Base-by-base conservation (phyloP, 2,888 invertebrate species). In the Blera fallax region DNA sequence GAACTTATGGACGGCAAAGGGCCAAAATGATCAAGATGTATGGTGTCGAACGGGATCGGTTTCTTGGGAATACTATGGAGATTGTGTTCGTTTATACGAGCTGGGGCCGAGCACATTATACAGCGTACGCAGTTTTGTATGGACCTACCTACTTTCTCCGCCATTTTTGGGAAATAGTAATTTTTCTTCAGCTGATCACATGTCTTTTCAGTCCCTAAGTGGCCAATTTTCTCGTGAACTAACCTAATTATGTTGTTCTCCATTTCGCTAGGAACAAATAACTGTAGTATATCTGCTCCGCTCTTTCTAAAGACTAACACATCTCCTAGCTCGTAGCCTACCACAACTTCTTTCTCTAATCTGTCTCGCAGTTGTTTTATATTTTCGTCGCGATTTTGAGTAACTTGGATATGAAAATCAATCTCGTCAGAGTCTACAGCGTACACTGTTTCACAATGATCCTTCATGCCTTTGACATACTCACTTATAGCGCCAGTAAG, bases 101-200 rank as follows among this genome's bases (percentile, higher is more conserved):
- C 16, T 6, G 58, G 21, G 1, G 24, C 24, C 24, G 24, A 24
- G 24, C 24, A 24, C 24, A 60, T 72, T 37, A 60, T 72, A 10
- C 72, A 72, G n/a, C 60, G 72, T 3, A 72, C 34, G 29, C 72
- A 72, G 29, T 60, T 72, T 27, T 24, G 32, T 72, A 72, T 60
- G 29, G 14, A 60, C n/a, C 10, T 58, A 3, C 37, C 16, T 18
- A 73, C 40, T 27, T 52, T 73, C 7, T 40, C 50, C 11, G 16
- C 27, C 3, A 73, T 60, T 37, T 73, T 60, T 24, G 60, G 27
- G 11, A 72, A 60, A 45, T 32, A 72, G 43, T 72, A 58, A 10
- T 48, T 58, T 37, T 60, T 48, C 48, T 40, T 24, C 24, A 24
- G 24, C 24, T 24, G 24, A 24, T 24, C 34, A 24, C 34, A 50